These are phyloP conservation scores for Holacanthus passer DNA, from an alignment of 2,113 vertebrate genomes.

Conservation along the genomic window DNA sequence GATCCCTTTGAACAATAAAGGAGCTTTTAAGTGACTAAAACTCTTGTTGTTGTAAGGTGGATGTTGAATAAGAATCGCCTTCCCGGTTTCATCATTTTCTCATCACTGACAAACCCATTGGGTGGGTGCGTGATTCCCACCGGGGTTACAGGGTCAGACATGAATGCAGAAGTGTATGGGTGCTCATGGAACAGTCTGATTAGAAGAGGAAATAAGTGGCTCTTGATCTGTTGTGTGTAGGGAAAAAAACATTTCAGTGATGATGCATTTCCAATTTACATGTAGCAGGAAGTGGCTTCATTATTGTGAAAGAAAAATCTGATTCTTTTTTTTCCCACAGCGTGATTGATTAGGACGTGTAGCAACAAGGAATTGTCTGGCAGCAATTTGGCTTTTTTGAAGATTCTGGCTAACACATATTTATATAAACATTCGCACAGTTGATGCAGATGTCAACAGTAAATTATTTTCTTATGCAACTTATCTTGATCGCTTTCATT, in stretches of 20 bases:
- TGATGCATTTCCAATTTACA: background rate
- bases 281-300: background rate
- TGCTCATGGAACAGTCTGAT: conserved; percentile 22
- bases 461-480: background rate
- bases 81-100: conserved; percentile 23
- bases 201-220: background rate
- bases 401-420: background rate
- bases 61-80: background rate
- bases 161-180: conserved; percentile 3
- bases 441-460: background rate
- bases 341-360: conserved; percentile 39
- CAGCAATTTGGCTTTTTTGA: conserved; percentile 11
- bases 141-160: conserved; percentile 14
- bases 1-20: background rate
- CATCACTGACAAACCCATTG: conserved; percentile 37
- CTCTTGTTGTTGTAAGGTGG: background rate
- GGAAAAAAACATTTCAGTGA: background rate
- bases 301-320: background rate
- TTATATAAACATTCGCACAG: background rate
- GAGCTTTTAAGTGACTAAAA: conserved; percentile 10
- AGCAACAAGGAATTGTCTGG: conserved; percentile 31
- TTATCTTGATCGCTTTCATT: background rate
- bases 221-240: background rate
- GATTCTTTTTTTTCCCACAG: background rate
- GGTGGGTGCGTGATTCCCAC: conserved; percentile 17